Percentiles rank a stretch among this genome's conserved stretches.
Conservation (phyloP, 2,888 invertebrate genomes). For the Chironomus tentans region DNA sequence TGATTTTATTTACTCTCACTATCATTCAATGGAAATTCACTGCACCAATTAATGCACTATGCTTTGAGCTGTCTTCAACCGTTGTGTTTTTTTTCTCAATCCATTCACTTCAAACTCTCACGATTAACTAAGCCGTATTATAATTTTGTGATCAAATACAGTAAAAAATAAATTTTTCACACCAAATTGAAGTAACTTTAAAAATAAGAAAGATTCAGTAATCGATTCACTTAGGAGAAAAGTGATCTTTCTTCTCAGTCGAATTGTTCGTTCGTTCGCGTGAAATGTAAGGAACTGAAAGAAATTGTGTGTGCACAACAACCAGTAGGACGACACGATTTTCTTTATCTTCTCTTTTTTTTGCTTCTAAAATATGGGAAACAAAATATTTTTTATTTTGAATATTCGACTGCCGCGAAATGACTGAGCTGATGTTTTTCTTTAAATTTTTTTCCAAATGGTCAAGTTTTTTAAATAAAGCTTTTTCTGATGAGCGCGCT, state of each 20-base stretch:
- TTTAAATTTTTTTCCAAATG: background rate
- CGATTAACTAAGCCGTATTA: background rate
- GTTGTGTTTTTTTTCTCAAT: background rate
- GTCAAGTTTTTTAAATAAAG: background rate
- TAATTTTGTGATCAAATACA: background rate
- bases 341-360: background rate
- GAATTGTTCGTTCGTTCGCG: slow-evolving; percentile 26
- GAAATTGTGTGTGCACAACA: slow-evolving; percentile 1
- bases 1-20: no score
- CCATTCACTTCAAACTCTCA: background rate
- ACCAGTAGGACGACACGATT: background rate
- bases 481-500: background rate
- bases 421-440: background rate
- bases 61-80: background rate
- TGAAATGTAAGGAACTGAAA: slow-evolving; percentile 12
- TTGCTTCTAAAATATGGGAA: background rate
- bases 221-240: background rate
- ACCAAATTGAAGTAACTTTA: background rate
- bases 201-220: background rate
- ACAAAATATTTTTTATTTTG: background rate
- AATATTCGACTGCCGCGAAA: background rate
- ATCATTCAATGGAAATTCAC: no score
- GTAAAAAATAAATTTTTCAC: background rate
- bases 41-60: no score
- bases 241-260: background rate